Conservation (phyloP, 1,140 invertebrate species). For the Andricus grossulariae region DNA sequence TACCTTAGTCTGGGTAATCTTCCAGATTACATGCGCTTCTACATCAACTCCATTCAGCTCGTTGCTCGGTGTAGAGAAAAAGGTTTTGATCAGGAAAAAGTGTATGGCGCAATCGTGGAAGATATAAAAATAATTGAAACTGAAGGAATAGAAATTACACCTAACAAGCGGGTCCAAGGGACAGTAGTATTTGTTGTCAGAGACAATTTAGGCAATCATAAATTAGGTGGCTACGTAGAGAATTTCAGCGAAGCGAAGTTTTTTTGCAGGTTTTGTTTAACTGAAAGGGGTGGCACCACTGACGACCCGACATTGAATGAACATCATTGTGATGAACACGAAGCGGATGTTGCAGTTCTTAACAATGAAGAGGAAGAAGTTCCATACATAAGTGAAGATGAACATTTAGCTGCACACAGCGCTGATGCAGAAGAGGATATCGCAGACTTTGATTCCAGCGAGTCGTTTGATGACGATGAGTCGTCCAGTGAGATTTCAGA, state of each 20-base stretch:
- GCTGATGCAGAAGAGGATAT: conserved; percentile 1
- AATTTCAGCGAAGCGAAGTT: too few relatives aligned
- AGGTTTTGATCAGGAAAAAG: conserved; percentile 51
- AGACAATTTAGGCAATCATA: too few relatives aligned
- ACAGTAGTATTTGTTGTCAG: conserved; percentile 51
- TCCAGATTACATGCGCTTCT: conserved; percentile 38
- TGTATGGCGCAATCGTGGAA: conserved; percentile 52
- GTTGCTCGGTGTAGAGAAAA: conserved; percentile 56
- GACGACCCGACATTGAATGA: background rate
- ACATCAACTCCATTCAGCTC: conserved; percentile 59
- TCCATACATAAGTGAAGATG: conserved; percentile 33
- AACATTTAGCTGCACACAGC: conserved; percentile 1
- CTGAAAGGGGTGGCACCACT: conserved; percentile 54
- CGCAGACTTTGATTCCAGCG: too few relatives aligned
- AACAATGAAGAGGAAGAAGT: conserved; percentile 55
- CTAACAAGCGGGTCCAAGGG: conserved; percentile 43
- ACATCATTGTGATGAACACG: conserved; percentile 39
- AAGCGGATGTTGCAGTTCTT: conserved; percentile 55
- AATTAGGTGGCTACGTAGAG: too few relatives aligned
- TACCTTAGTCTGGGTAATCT: conserved; percentile 61
- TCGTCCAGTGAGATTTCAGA: conserved; percentile 32
- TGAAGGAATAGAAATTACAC: conserved; percentile 46
- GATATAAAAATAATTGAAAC: conserved; percentile 61
- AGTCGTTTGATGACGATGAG: background rate
- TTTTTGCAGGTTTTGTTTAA: too few relatives aligned